These are phyloP conservation scores for Papilio protenor DNA, from an alignment of 2,888 invertebrate species.

Conservation along the genomic window DNA sequence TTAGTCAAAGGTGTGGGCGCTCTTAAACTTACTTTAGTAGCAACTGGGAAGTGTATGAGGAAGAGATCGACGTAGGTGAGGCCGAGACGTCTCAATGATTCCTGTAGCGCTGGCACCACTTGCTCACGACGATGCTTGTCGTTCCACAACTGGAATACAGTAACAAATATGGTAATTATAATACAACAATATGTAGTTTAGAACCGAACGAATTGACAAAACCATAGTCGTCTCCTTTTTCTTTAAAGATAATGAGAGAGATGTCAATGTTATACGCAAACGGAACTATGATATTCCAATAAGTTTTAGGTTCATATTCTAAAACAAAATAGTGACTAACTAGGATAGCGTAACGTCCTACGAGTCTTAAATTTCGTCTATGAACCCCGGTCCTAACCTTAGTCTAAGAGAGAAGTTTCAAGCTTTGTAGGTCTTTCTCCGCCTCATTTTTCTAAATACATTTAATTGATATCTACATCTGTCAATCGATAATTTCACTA, in stretches of 20 bases:
- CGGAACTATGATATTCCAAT: too few relatives aligned
- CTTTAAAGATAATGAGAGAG: not conserved
- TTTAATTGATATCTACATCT: too few relatives aligned
- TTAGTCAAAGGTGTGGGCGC: too few relatives aligned
- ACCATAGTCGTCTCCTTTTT: not conserved
- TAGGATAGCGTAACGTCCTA: too few relatives aligned
- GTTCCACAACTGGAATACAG: constrained; percentile 67
- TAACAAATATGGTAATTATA: constrained; percentile 16
- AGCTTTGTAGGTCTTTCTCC: too few relatives aligned
- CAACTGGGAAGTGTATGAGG: constrained; percentile 70
- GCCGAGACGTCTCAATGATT: constrained; percentile 64
- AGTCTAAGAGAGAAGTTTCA: too few relatives aligned
- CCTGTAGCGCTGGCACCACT: constrained; percentile 68
- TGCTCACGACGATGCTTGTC: constrained; percentile 66
- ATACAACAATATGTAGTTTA: not conserved
- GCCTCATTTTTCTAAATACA: too few relatives aligned
- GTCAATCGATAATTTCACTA: too few relatives aligned
- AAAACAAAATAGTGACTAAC: too few relatives aligned
- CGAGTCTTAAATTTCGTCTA: too few relatives aligned
- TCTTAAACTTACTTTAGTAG: constrained; percentile 60
- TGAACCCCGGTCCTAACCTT: too few relatives aligned
- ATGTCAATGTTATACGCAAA: not conserved
- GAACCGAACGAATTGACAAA: not conserved
- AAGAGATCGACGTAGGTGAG: constrained; percentile 73
- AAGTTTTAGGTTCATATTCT: too few relatives aligned